Evolutionary conservation across 2,888 invertebrate genomes (phyloP).

Genomic region (Cantharis rufa): DNA sequence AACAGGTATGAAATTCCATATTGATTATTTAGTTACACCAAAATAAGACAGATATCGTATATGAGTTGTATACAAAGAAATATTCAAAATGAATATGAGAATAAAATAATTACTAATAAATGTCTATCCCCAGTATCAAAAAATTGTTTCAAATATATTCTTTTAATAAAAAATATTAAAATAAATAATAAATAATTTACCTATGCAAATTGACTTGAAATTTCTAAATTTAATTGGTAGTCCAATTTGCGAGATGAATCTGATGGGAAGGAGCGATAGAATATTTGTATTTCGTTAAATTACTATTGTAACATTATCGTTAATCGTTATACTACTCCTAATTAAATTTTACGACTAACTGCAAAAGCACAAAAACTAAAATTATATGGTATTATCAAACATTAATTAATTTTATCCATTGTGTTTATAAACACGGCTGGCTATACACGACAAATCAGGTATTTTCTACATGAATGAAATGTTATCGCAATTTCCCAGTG

Average conservation of each 20-base stretch:
- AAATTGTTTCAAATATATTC: too few species aligned
- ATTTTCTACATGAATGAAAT: background rate
- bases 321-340: background rate
- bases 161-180: too few species aligned
- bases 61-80: too few species aligned
- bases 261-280: background rate
- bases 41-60: too few species aligned
- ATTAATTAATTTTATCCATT: slow-evolving; percentile 10
- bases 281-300: background rate
- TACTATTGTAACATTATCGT: background rate
- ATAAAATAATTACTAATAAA: too few species aligned
- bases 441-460: background rate
- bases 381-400: slow-evolving; percentile 11
- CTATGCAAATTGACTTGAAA: too few species aligned
- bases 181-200: too few species aligned
- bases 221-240: background rate
- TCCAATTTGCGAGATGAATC: background rate
- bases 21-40: too few species aligned
- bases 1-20: background rate
- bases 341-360: slow-evolving; percentile 7
- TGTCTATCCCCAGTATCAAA: too few species aligned
- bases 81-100: too few species aligned
- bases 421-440: background rate
- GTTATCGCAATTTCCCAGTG: background rate
- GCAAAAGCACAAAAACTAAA: slow-evolving; percentile 7